These are phyloP conservation scores for Notiomystis cincta DNA, from an alignment of 2,113 vertebrate species.

Conservation along the genomic window DNA sequence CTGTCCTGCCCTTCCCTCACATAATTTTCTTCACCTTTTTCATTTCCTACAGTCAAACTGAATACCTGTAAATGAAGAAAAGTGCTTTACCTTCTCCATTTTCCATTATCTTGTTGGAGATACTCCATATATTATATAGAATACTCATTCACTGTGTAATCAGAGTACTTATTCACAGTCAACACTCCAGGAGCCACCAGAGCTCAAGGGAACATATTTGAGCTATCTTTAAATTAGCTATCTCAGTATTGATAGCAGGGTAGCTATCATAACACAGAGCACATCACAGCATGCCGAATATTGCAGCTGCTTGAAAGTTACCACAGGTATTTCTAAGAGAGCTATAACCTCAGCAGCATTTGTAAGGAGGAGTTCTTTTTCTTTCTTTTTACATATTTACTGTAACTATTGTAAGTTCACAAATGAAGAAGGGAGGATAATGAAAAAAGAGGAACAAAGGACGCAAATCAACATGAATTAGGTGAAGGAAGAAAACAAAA, in stretches of 20 bases:
- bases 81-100: neutral
- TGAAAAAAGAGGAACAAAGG: neutral
- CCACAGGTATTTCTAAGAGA: neutral
- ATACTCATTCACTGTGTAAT: conserved; percentile 11
- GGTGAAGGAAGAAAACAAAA: neutral
- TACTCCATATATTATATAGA: neutral
- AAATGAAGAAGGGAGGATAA: neutral
- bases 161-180: conserved; percentile 39
- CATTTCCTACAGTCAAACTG: neutral
- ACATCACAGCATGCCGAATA: neutral
- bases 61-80: neutral
- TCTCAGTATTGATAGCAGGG: neutral
- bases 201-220: conserved; percentile 21
- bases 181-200: neutral
- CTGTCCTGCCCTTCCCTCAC: neutral
- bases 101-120: neutral
- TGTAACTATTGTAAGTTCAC: neutral
- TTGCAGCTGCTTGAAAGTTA: neutral
- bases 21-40: neutral
- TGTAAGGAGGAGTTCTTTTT: neutral
- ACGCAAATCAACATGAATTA: neutral
- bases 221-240: conserved; percentile 47
- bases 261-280: neutral
- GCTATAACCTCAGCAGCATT: neutral
- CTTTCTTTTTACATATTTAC: neutral